Conservation (phyloP, 2,888 invertebrate genomes). For the Norana najaformis region DNA sequence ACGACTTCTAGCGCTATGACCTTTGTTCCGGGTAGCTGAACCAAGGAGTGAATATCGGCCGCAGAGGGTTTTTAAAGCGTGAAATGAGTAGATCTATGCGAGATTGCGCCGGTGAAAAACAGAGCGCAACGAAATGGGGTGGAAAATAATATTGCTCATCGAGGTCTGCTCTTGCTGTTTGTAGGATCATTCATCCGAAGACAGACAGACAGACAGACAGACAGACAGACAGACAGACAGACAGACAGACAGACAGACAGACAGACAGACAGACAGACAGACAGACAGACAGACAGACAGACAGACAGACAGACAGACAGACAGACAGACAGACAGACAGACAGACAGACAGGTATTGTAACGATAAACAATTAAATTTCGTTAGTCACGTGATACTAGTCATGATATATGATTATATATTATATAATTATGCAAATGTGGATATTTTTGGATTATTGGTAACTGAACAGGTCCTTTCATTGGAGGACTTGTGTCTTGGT, state of each 20-base stretch:
- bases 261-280: too few species aligned
- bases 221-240: too few species aligned
- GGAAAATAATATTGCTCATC: neutral
- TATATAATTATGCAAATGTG: too few species aligned
- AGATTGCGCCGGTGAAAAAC: neutral
- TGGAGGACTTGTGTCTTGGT: too few species aligned
- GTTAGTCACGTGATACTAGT: too few species aligned
- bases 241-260: too few species aligned
- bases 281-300: neutral
- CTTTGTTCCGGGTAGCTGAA: neutral
- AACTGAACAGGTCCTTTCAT: neutral
- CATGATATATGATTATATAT: too few species aligned
- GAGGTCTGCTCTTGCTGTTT: neutral
- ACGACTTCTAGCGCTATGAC: neutral
- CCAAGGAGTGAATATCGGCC: neutral
- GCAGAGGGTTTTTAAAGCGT: neutral
- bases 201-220: too few species aligned
- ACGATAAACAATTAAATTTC: neutral
- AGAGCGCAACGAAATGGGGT: neutral
- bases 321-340: neutral
- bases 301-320: neutral
- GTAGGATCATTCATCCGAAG: neutral
- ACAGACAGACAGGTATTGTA: neutral
- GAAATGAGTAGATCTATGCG: neutral
- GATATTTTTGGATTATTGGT: too few species aligned